Conservation (phyloP, 2,113 vertebrate genomes). For the Microcebus griseorufus region DNA sequence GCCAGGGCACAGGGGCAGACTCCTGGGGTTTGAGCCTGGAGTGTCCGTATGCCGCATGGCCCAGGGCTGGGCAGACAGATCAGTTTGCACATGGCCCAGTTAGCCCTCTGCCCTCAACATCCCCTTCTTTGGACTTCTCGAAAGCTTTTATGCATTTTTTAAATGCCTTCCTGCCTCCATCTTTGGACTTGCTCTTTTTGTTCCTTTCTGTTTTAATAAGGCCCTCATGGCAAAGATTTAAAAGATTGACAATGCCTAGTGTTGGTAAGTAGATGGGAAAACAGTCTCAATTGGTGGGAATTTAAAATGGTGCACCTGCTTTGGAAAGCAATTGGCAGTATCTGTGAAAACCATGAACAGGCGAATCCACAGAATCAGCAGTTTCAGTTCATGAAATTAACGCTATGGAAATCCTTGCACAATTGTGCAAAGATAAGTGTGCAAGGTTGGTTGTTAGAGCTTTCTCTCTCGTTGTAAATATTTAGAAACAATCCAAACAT, state of each 20-base stretch:
- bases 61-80: background rate
- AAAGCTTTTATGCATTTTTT: background rate
- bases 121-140: background rate
- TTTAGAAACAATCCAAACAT: constrained; percentile 3
- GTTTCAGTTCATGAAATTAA: background rate
- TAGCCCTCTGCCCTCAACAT: background rate
- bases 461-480: background rate
- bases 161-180: background rate
- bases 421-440: background rate
- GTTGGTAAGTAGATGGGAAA: background rate
- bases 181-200: background rate
- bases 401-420: background rate
- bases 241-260: background rate
- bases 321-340: background rate
- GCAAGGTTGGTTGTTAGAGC: background rate
- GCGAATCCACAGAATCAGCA: background rate
- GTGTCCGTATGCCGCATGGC: background rate
- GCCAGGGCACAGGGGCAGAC: background rate
- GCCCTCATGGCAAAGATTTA: background rate
- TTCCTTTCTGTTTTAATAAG: background rate
- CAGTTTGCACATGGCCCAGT: too few relatives aligned
- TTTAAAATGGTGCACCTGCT: background rate
- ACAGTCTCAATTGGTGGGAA: background rate
- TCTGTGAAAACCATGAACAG: background rate
- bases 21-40: background rate